Conservation (phyloP, 2,113 vertebrate species). For the Chionomys nivalis region DNA sequence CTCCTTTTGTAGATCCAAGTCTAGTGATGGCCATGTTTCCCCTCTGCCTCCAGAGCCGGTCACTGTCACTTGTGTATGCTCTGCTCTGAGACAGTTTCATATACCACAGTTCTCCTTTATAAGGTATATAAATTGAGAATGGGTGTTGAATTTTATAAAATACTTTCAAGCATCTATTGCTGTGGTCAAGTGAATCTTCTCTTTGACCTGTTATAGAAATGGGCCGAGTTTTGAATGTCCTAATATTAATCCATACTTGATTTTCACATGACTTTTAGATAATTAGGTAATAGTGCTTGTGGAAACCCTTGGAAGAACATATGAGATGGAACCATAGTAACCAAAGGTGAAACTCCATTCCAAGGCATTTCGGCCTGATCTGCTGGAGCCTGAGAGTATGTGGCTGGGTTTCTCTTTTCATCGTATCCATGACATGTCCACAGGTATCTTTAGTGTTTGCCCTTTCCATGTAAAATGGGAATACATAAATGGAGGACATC, state of each 20-base stretch:
- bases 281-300: background rate
- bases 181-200: background rate
- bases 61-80: background rate
- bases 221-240: background rate
- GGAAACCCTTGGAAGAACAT: background rate
- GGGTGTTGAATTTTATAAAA: conserved; percentile 27
- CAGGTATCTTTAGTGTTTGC: background rate
- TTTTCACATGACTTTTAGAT: background rate
- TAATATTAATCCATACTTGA: background rate
- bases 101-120: background rate
- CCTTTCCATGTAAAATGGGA: background rate
- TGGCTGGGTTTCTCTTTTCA: background rate
- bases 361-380: background rate
- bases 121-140: background rate
- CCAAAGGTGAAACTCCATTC: background rate
- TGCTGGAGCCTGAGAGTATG: background rate
- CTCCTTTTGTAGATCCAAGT: background rate
- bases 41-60: background rate
- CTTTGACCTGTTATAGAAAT: background rate
- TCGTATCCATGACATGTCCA: too few species aligned
- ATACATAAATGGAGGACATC: background rate
- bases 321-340: background rate
- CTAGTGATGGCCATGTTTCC: background rate
- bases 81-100: background rate
- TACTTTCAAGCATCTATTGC: background rate